Percentiles rank a stretch among this genome's conserved stretches.
Evolutionary conservation across 1,140 invertebrate genomes (phyloP).

Genomic region (Hermetia illucens): DNA sequence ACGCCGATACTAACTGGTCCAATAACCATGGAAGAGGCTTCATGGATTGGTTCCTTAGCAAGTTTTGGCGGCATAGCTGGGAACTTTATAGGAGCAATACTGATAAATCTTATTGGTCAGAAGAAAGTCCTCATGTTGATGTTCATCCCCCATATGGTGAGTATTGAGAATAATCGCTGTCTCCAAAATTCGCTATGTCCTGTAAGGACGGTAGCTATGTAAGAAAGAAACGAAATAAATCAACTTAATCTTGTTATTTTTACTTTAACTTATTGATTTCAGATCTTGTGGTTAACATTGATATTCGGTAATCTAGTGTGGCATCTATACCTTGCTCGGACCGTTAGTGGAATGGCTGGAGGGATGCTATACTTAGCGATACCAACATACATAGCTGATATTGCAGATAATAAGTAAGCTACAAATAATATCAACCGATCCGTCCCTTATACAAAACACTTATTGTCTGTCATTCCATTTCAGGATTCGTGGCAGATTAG

Average conservation of each 20-base stretch:
- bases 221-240: no score
- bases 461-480: no score
- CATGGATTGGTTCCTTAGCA: constrained; percentile 35
- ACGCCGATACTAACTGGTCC: constrained; percentile 18
- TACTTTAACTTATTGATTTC: no score
- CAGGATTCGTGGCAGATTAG: constrained; percentile 20
- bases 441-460: no score
- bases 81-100: constrained; percentile 11
- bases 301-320: constrained; percentile 14
- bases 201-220: no score
- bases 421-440: no score
- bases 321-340: constrained; percentile 24
- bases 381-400: constrained; percentile 23
- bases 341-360: constrained; percentile 25
- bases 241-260: no score
- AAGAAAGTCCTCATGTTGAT: constrained; percentile 19
- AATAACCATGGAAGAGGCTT: constrained; percentile 29
- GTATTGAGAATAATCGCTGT: no score
- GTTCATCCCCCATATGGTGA: constrained; percentile 16
- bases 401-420: constrained; percentile 24
- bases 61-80: no score
- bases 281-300: constrained; percentile 18
- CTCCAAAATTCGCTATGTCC: no score
- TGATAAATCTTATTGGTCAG: constrained; percentile 19
- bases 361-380: constrained; percentile 19